Conservation (phyloP, 2,888 invertebrate genomes). For the Ichneumoninae sp. region DNA sequence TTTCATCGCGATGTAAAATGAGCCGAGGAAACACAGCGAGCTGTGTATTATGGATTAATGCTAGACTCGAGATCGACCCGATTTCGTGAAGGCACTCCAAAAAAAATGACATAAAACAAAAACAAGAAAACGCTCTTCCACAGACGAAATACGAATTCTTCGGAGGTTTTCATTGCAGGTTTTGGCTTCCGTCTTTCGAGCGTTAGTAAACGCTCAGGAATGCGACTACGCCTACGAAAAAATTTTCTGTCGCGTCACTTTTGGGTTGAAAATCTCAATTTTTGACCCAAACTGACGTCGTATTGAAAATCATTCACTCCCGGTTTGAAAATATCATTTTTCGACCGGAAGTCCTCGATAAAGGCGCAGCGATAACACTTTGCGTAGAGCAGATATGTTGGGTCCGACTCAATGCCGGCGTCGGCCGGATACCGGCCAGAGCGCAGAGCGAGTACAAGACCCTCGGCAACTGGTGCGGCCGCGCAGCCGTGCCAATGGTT, state of each 20-base stretch:
- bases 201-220: too few species aligned
- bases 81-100: conserved; percentile 4
- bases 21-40: conserved; percentile 24
- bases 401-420: neutral
- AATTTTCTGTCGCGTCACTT: too few species aligned
- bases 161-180: neutral
- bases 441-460: too few species aligned
- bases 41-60: conserved; percentile 52
- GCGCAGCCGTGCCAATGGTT: neutral
- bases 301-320: neutral
- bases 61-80: conserved; percentile 48
- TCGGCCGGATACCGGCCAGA: neutral
- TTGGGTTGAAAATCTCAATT: too few species aligned
- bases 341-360: neutral
- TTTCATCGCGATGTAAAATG: conserved; percentile 47
- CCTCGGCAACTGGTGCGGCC: too few species aligned
- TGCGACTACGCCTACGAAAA: too few species aligned
- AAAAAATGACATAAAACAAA: neutral
- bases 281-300: too few species aligned
- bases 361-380: neutral
- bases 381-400: neutral
- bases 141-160: conserved; percentile 4
- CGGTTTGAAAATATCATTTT: neutral
- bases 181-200: neutral
- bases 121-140: neutral